Conservation (phyloP, 2,888 invertebrate genomes). For the Cerastis leucographa region DNA sequence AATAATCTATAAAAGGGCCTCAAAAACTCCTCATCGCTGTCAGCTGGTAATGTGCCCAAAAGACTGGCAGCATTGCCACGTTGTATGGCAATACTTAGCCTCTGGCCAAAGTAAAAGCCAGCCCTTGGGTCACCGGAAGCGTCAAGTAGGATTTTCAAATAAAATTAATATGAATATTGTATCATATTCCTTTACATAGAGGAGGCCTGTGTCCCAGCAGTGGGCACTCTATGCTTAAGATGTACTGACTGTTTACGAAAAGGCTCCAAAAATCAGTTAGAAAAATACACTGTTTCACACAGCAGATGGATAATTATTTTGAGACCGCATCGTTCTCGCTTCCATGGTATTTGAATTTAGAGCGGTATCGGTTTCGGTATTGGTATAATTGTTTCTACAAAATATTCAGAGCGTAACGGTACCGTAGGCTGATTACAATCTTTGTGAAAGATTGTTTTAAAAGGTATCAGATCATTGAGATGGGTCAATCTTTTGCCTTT, state of each 20-base stretch:
- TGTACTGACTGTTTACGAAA: not conserved
- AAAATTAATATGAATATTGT: too few relatives aligned
- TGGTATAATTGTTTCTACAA: constrained; percentile 35
- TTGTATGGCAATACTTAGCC: too few relatives aligned
- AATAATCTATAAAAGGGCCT: too few relatives aligned
- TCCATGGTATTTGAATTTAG: constrained; percentile 30
- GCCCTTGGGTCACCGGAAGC: too few relatives aligned
- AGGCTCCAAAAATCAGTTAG: not conserved
- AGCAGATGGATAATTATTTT: not conserved
- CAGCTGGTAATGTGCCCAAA: too few relatives aligned
- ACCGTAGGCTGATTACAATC: constrained; percentile 35
- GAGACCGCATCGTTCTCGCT: constrained; percentile 11
- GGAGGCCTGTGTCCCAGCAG: not conserved
- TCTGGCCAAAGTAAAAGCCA: too few relatives aligned
- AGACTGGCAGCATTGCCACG: too few relatives aligned
- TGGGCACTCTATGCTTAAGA: not conserved
- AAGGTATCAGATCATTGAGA: constrained; percentile 8
- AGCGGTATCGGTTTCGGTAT: constrained; percentile 44
- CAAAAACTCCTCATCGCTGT: too few relatives aligned
- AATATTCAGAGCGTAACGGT: constrained; percentile 30
- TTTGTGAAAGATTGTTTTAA: constrained; percentile 5
- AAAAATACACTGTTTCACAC: not conserved
- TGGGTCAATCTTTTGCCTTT: constrained; percentile 1
- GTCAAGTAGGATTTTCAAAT: too few relatives aligned
- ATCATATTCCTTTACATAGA: too few relatives aligned